Evolutionary conservation across 2,888 invertebrate genomes (phyloP), one percentile per base, ranked within the genome.

Genomic region (Coremacera marginata): DNA sequence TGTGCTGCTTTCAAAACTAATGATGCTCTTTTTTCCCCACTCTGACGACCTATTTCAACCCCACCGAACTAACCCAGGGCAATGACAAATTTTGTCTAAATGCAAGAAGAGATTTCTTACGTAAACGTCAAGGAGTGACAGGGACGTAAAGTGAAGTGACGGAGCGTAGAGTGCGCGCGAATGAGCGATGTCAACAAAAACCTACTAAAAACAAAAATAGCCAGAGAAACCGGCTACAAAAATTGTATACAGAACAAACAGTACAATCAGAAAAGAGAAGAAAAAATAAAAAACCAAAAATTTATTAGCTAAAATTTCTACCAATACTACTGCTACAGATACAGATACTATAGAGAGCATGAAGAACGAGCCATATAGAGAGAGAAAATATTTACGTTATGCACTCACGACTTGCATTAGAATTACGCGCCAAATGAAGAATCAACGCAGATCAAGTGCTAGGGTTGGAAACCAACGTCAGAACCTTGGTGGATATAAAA

Each of bases 171-270:
- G 7, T 14, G 27, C 22, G 77, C 80, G 81, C 86, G 88, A 87
- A 88, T 83, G 85, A 87, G 77, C 84, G 88, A 88, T 88, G 87
- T 88, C 88, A 88, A 88, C 88, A 87, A 87, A 88, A 88, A 34
- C 71, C 57, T 82, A 84, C 80, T 81, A 82, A 84, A 87, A 87
- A 87, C 83, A 84, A 84, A 82, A 77, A 34, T 37, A 74, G 37
- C 19, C 63, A 63, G 65, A 57, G 5, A 31, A 65, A 65, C 63
- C 51, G 51, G 55, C 49, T 70, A 52, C 55, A n/a, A 57, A 44
- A 37, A 16, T 60, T 25, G 51, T 52, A 8, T 25, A 65, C 84
- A 76, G 83, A 74, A 79, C 83, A 55, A 25, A 74, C 5, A 62
- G 16, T 62, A 70, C 76, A 80, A 4, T n/a, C 49, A 11, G 52